Base-by-base conservation (phyloP, 2,113 vertebrate genomes). In the Rhombomys opimus region DNA sequence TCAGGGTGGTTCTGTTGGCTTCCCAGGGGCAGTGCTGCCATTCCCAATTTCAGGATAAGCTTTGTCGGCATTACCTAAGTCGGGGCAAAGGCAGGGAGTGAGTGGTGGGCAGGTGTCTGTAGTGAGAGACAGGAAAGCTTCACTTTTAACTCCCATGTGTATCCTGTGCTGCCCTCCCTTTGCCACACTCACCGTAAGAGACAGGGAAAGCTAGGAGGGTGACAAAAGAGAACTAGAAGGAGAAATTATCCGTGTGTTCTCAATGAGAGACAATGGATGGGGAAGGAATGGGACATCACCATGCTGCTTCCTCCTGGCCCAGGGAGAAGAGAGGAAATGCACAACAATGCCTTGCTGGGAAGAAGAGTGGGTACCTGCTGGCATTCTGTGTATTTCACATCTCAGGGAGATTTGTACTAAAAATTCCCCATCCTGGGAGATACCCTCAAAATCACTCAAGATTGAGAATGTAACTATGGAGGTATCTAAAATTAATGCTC, bases 371-470 rank as follows among this genome's bases (percentile, higher is more conserved):
- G 7, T 5, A 50, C 52, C 23, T 38, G 22, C 2, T 77, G 46
- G 32, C 41, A 30, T 63, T 77, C 50, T 84, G 89, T 84, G 72
- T 68, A 46, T 92, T 81, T 70, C 73, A 11, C 54, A 78, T 81
- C 41, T 95, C 70, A 73, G 38, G 93, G 50, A 92, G 70, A 95
- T 88, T 46, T 77, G 87, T 2, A 73, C 46, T 90, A 23, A 89
- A 91, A 92, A 72, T 78, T 9, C n/a, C 54, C 63, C n/a, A 87
- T 80, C 32, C 61, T 77, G 5, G n/a, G 57, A 61, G 11, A 25
- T 7, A 94, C 65, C 35, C 20, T n/a, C 2, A 4, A 70, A 72
- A 82, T 94, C 17, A 82, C 67, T 89, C 87, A 88, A 88, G 57
- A 86, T 72, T 67, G 59, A 90, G 3, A 81, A 41, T 67, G 1